Conservation (phyloP, 1,140 invertebrate genomes). For the Epicauta chinensis region DNA sequence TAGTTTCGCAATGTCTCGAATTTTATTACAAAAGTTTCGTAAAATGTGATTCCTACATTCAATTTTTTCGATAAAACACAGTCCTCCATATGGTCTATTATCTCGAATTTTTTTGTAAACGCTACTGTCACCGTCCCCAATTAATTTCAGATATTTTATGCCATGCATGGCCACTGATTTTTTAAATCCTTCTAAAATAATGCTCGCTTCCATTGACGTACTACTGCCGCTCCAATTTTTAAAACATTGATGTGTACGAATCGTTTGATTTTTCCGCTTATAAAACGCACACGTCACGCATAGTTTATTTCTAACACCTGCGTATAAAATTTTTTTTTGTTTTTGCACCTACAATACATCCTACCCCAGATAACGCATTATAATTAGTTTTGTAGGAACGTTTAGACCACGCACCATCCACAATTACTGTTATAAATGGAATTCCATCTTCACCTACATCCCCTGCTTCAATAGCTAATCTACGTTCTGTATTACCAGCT, state of each 20-base stretch:
- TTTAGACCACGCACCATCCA: constrained; percentile 30
- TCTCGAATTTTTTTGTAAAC: too few relatives aligned
- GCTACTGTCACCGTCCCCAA: constrained; percentile 40
- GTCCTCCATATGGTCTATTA: too few relatives aligned
- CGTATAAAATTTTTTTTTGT: constrained; percentile 37
- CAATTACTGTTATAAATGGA: constrained; percentile 28
- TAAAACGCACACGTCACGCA: constrained; percentile 33
- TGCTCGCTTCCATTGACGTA: background rate
- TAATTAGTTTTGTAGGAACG: constrained; percentile 29
- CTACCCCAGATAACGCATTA: constrained; percentile 28
- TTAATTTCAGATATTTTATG: background rate
- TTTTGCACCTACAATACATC: constrained; percentile 31
- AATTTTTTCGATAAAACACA: too few relatives aligned
- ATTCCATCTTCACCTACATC: constrained; percentile 21
- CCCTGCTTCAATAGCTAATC: constrained; percentile 19
- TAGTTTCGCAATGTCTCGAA: too few relatives aligned
- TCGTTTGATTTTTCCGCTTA: constrained; percentile 17
- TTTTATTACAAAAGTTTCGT: constrained; percentile 18
- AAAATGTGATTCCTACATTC: too few relatives aligned
- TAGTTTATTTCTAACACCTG: constrained; percentile 35
- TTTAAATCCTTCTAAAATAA: constrained; percentile 1
- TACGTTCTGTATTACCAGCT: constrained; percentile 20
- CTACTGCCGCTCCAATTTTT: constrained; percentile 1
- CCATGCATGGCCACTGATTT: background rate
- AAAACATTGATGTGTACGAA: constrained; percentile 1